These are phyloP conservation scores for Phrynocephalus vlangalii DNA, from an alignment of 2,797 vertebrate species.

Conservation along the genomic window DNA sequence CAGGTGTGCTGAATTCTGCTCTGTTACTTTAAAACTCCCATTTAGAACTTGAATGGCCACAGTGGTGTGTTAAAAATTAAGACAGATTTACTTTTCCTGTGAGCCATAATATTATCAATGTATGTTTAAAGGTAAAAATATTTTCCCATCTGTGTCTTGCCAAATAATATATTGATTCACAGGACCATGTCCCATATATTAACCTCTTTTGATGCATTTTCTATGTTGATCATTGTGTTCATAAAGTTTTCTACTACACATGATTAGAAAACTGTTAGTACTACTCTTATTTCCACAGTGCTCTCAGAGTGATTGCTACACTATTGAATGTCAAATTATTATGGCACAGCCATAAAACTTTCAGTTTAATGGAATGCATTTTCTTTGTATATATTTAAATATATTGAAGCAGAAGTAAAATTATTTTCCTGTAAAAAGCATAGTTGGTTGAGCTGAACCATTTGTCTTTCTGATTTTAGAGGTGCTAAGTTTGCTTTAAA, in stretches of 20 bases:
- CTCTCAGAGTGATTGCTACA: conserved; percentile 31
- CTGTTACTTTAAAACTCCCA: conserved; percentile 1
- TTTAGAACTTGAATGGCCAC: neutral
- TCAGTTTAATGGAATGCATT: conserved; percentile 57
- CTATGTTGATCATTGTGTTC: conserved; percentile 12
- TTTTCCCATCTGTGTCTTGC: neutral
- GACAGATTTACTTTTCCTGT: neutral
- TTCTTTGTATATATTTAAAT: conserved; percentile 58
- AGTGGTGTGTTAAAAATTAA: conserved; percentile 1
- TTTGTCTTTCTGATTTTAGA: conserved; percentile 38
- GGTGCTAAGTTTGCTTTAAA: neutral
- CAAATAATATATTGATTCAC: neutral
- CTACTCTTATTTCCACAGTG: conserved; percentile 43
- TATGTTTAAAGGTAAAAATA: conserved; percentile 4
- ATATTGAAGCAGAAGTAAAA: conserved; percentile 57
- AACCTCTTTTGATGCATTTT: conserved; percentile 13
- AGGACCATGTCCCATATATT: neutral
- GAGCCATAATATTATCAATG: neutral
- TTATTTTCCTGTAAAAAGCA: conserved; percentile 58
- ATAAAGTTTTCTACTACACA: conserved; percentile 1
- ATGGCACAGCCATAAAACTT: conserved; percentile 29
- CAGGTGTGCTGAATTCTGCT: too few relatives aligned
- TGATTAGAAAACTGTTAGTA: neutral
- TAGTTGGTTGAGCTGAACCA: conserved; percentile 53
- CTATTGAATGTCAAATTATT: conserved; percentile 49